Evolutionary conservation across 2,113 vertebrate species (phyloP), one percentile per base, ranked within the genome.

Genomic region (Oncorhynchus mykiss): DNA sequence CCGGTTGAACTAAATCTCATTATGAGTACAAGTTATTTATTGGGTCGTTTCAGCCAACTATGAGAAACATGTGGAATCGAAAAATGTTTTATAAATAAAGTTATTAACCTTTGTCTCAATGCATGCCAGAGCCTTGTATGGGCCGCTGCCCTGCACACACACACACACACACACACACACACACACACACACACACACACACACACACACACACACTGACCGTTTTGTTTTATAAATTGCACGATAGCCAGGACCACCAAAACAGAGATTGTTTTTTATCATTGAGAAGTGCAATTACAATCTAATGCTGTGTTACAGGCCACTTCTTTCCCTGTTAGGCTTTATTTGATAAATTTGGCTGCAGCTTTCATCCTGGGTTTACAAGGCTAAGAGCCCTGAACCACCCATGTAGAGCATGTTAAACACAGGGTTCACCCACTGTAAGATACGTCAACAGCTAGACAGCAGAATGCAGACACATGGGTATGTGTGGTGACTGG

Each of bases 261-360:
- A 88, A 86, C 31, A 71, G 24, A 72, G 75, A 81, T 80, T 71
- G 72, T 80, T 80, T 84, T 80, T 3, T 72, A 77, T 86, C 76
- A 82, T 75, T 86, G 82, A 74, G 71, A 70, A 79, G 83, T 67
- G 70, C 18, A 66, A 64, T 80, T 88, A 84, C 67, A 78, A 78
- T 72, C 65, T 39, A 78, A 57, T 54, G 72, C 79, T 34, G 78
- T 62, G 74, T 74, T 89, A 88, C 71, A 67, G 83, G 79, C 73
- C 78, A 81, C 89, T 91, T 78, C 74, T 90, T 91, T 86, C 84
- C 80, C 78, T 72, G 69, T 91, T 88, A 84, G 80, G 79, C 65
- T 88, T 88, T 90, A 89, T 91, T 89, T 88, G 88, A 89, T 91
- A 88, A 87, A 89, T 92, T 91, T 92, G 89, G 84, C 88, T 73